Base-by-base conservation (phyloP, 2,888 invertebrate genomes). In the Alloplasta piceator region DNA sequence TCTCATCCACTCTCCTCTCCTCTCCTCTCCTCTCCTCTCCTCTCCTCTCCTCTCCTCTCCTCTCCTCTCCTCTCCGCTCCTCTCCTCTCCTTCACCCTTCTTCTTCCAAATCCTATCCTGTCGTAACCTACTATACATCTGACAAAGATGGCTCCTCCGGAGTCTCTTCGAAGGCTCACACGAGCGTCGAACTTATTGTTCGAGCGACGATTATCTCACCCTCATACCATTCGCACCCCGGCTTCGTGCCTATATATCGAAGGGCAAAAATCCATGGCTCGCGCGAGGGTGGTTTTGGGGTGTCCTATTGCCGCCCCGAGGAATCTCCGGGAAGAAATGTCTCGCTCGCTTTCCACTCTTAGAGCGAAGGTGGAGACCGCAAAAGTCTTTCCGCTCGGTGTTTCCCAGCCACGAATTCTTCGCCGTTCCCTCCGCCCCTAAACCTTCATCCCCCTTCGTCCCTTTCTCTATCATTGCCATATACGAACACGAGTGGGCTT, bases 151-250 rank as follows among this genome's bases (percentile, higher is more conserved):
- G 68, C 75, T 67, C 58, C 67, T 41, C 41, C 75, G 48, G 78
- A 26, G 26, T 26, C 38, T 12, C 66, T 63, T 64, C 66, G 16
- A 60, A 66, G 67, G 67, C 55, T 56, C 70, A 58, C 41, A 73
- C 56, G 70, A 60, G 38, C 63, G 66, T 73, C 67, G 76, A 83
- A 85, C 86, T 87, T 85, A 85, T 85, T 87, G 87, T 87, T 85
- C 84, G 84, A 75, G 76, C 82, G 83, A 78, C 85, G 87, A 87
- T 87, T 87, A 87, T 86, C 86, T 86, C 84, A 84, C 85, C 77
- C 84, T 61, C 72, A 60, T 82, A 76, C 26, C 41, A 50, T 38
- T 56, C 41, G 64, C 10, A 14, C 56, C 67, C 52, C 66, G 1
- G 6, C 41, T 12, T 5, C 7, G 9, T 36, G 12, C 36, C 38